Percentiles rank a stretch among this genome's conserved stretches.
These are phyloP conservation scores for Panopea generosa DNA, from an alignment of 2,888 invertebrate species.

Conservation along the genomic window DNA sequence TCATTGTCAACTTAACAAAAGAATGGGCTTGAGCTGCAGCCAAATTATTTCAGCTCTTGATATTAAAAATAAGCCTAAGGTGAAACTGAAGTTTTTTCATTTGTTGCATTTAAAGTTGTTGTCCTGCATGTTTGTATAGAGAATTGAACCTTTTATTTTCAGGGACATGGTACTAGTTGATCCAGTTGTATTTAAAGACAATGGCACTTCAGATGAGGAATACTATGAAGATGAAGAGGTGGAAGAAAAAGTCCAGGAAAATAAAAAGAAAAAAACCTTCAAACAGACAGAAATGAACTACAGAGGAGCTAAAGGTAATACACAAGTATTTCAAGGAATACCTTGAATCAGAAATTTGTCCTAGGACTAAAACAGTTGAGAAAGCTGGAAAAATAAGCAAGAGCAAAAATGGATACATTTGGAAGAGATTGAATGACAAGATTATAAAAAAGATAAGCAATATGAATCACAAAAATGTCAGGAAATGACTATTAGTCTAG, in stretches of 20 bases:
- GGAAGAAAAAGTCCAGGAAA: background rate
- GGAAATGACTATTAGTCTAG: no score
- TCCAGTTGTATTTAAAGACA: no score
- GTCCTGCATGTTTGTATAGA: no score
- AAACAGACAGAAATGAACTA: conserved; percentile 20
- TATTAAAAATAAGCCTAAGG: no score
- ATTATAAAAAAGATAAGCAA: conserved; percentile 26
- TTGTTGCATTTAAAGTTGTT: no score
- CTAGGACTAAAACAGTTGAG: conserved; percentile 9
- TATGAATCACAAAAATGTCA: conserved; percentile 29
- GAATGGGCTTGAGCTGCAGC: no score
- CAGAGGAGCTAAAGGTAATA: conserved; percentile 32
- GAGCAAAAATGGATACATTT: conserved; percentile 8
- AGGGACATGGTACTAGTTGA: no score
- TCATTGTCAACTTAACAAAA: no score
- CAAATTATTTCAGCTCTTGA: no score
- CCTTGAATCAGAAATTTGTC: conserved; percentile 22
- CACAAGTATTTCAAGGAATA: conserved; percentile 22
- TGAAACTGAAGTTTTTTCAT: no score
- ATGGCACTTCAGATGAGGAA: no score
- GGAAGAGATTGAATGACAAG: conserved; percentile 23
- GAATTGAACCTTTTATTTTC: no score
- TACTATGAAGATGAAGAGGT: background rate
- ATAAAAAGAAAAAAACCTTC: conserved; percentile 3
- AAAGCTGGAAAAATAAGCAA: conserved; percentile 11